Evolutionary conservation across 2,113 vertebrate species (phyloP).

Genomic region (human): GRCh38 chr12:79765501-79766000

Average conservation of each 20-base stretch:
- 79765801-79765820: not conserved
- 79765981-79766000: not conserved
- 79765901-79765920: not conserved
- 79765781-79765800: not conserved
- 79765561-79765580: not conserved
- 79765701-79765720: not conserved
- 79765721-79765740: not conserved
- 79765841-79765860: too few species aligned
- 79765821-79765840: not conserved
- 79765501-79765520: not conserved
- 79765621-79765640: not conserved
- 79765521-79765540: not conserved
- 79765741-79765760: not conserved
- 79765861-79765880: not conserved
- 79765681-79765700: not conserved
- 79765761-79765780: not conserved
- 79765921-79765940: not conserved
- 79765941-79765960: not conserved
- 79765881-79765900: not conserved
- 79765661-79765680: not conserved
- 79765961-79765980: not conserved
- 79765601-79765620: not conserved
- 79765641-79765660: not conserved
- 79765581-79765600: not conserved
- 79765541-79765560: not conserved